Evolutionary conservation across 2,113 vertebrate species (phyloP).

Genomic region (Peromyscus polionotus): DNA sequence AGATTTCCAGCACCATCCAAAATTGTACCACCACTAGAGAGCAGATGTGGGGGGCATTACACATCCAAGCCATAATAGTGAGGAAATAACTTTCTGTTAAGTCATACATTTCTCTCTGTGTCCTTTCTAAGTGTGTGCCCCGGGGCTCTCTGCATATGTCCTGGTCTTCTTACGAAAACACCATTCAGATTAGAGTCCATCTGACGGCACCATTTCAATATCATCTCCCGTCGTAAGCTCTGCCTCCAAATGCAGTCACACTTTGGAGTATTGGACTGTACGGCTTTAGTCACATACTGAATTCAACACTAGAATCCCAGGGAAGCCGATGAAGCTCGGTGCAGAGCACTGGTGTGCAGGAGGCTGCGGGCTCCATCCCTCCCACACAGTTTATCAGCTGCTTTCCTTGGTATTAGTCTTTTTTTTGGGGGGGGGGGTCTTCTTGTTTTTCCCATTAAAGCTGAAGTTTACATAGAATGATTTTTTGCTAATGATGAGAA

Average conservation of each 20-base stretch:
- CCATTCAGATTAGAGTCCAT: not conserved
- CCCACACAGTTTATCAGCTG: not conserved
- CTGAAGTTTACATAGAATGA: not conserved
- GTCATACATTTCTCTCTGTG: not conserved
- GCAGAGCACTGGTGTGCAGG: not conserved
- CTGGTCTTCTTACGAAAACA: not conserved
- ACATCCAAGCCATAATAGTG: not conserved
- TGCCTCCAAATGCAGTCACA: not conserved
- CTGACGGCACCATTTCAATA: not conserved
- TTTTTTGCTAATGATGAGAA: not conserved
- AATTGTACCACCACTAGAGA: not conserved
- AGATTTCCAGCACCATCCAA: not conserved
- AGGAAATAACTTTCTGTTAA: no score
- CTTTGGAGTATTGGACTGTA: not conserved
- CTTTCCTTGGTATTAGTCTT: not conserved
- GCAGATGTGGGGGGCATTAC: no score
- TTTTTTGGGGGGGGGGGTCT: not conserved
- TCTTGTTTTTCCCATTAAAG: slow-evolving; percentile 13
- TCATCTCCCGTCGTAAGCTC: not conserved
- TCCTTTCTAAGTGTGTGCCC: not conserved
- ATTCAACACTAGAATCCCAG: not conserved
- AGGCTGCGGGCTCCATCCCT: not conserved
- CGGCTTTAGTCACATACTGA: not conserved
- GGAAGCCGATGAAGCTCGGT: no score
- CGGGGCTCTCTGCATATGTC: not conserved